Evolutionary conservation across 2,113 vertebrate species (phyloP).

Genomic region (Notiomystis cincta): DNA sequence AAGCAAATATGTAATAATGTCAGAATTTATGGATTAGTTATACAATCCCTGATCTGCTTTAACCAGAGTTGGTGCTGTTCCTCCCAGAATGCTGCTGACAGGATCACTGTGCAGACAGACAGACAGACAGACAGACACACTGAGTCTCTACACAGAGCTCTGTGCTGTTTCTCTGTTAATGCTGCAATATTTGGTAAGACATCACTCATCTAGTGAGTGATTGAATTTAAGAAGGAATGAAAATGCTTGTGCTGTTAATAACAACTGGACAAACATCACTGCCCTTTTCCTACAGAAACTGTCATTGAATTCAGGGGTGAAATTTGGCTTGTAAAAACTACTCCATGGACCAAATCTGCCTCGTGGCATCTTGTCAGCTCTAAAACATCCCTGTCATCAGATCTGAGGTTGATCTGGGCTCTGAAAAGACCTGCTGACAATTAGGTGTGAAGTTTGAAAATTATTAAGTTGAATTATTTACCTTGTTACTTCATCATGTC

Average conservation of each 20-base stretch:
- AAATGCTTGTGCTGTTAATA: not conserved
- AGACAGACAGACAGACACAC: not conserved
- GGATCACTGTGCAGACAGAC: not conserved
- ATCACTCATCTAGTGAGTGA: not conserved
- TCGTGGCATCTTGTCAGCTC: not conserved
- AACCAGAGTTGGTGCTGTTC: not conserved
- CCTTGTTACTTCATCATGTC: constrained; percentile 49
- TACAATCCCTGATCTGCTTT: constrained; percentile 4
- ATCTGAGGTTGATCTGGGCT: not conserved
- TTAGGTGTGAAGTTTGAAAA: constrained; percentile 49
- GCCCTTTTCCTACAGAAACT: not conserved
- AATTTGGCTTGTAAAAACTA: not conserved
- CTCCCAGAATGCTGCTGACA: not conserved
- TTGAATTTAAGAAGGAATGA: not conserved
- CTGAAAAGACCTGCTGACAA: constrained; percentile 23
- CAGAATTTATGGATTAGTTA: not conserved
- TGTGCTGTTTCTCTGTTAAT: not conserved
- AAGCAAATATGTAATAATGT: constrained; percentile 41
- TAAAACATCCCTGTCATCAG: not conserved
- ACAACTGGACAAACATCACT: not conserved
- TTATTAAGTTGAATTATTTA: constrained; percentile 54
- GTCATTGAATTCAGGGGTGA: not conserved
- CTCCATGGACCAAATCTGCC: not conserved
- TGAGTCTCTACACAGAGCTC: not conserved
- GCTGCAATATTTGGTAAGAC: not conserved